Conservation (phyloP, 1,140 invertebrate genomes). For the Panagrolaimus sp. region DNA sequence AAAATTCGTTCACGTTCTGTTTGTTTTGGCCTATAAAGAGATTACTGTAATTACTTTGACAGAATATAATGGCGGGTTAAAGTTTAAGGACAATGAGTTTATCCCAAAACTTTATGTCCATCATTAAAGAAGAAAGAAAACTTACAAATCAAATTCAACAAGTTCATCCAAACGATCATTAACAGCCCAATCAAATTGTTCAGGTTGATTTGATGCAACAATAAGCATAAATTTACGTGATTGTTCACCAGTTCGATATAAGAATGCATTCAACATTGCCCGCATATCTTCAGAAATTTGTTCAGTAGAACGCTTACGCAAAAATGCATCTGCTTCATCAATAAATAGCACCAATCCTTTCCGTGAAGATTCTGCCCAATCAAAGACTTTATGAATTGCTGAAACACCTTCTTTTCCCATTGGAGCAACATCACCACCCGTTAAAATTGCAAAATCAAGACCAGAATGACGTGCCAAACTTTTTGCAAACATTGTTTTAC, state of each 20-base stretch:
- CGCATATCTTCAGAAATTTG: slow-evolving; percentile 73
- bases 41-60: too few species aligned
- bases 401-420: slow-evolving; percentile 92
- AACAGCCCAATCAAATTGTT: slow-evolving; percentile 97
- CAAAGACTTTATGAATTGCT: slow-evolving; percentile 96
- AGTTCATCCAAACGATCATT: slow-evolving; percentile 95
- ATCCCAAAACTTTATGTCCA: too few species aligned
- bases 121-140: too few species aligned
- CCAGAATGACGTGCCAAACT: slow-evolving; percentile 80
- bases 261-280: slow-evolving; percentile 88
- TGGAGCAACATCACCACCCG: slow-evolving; percentile 93
- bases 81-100: too few species aligned
- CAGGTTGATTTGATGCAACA: slow-evolving; percentile 91
- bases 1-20: slow-evolving; percentile 88
- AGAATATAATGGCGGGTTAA: too few species aligned
- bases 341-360: slow-evolving; percentile 86
- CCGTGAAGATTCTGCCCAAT: slow-evolving; percentile 86
- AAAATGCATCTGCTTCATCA: slow-evolving; percentile 97
- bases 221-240: slow-evolving; percentile 90
- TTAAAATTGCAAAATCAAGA: slow-evolving; percentile 97
- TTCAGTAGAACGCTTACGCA: slow-evolving; percentile 83
- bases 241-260: slow-evolving; percentile 93
- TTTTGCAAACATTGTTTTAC: slow-evolving; percentile 90
- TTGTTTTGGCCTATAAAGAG: slow-evolving; percentile 43
- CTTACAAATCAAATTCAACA: slow-evolving; percentile 86